Conservation (phyloP, 1,140 invertebrate genomes). For the Aphidius gifuensis region DNA sequence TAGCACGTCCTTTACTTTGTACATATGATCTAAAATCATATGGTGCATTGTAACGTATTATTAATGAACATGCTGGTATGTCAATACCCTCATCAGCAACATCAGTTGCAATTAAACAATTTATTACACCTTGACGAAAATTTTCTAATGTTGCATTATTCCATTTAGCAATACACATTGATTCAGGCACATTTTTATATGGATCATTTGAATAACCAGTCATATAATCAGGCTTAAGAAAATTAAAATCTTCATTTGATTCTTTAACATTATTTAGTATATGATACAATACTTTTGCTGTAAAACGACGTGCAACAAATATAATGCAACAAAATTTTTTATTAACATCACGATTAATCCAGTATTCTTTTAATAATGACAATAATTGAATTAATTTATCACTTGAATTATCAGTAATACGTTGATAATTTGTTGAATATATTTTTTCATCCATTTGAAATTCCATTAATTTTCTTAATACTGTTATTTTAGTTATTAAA, state of each 20-base stretch:
- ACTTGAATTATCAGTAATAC: conserved; percentile 55
- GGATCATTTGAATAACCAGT: conserved; percentile 63
- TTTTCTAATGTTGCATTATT: conserved; percentile 61
- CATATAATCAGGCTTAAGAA: conserved; percentile 70
- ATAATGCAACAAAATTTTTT: conserved; percentile 71
- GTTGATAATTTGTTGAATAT: conserved; percentile 22
- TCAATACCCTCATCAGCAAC: conserved; percentile 86
- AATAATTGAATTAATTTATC: conserved; percentile 60
- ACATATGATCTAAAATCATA: conserved; percentile 70
- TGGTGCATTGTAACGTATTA: conserved; percentile 73
- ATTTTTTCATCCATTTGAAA: conserved; percentile 34
- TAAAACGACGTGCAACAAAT: conserved; percentile 76
- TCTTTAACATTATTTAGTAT: conserved; percentile 59
- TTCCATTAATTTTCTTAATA: conserved; percentile 41
- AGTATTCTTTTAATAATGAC: conserved; percentile 47
- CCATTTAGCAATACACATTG: conserved; percentile 56
- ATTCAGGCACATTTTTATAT: conserved; percentile 57
- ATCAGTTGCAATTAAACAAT: conserved; percentile 77
- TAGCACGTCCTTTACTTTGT: conserved; percentile 71
- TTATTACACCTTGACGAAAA: conserved; percentile 63
- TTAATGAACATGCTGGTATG: conserved; percentile 76
- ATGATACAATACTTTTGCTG: conserved; percentile 74
- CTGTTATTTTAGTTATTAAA: conserved; percentile 37
- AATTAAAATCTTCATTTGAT: conserved; percentile 56
- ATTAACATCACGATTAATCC: conserved; percentile 44